Evolutionary conservation across 2,797 vertebrate genomes (phyloP).

Genomic region (Notamacropus eugenii): DNA sequence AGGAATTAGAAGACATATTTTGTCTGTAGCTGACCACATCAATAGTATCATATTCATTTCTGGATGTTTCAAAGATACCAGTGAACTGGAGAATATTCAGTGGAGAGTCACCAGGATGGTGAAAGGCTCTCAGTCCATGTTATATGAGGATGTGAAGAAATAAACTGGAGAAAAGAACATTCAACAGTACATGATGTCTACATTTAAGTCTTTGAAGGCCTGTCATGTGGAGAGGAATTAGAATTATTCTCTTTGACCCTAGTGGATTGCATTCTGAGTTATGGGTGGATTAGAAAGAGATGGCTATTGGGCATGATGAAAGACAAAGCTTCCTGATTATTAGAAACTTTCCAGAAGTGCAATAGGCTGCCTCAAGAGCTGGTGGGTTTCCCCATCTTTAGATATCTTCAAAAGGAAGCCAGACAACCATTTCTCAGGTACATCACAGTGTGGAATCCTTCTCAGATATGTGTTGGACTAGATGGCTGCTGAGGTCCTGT

Average conservation of each 20-base stretch:
- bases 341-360: not conserved
- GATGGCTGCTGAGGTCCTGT: not conserved
- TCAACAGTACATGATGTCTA: not conserved
- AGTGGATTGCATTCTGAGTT: not conserved
- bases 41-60: not conserved
- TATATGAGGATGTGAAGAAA: not conserved
- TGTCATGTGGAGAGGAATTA: not conserved
- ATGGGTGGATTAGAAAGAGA: not conserved
- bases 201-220: not conserved
- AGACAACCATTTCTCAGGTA: not conserved
- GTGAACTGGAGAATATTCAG: not conserved
- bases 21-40: not conserved
- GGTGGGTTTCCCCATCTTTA: not conserved
- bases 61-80: not conserved
- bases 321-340: not conserved
- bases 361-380: not conserved
- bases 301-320: not conserved
- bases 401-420: not conserved
- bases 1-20: not conserved
- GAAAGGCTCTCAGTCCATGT: not conserved
- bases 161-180: not conserved
- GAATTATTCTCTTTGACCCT: not conserved
- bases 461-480: not conserved
- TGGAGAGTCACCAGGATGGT: not conserved
- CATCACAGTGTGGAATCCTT: not conserved